Evolutionary conservation across 2,888 invertebrate genomes (phyloP), one percentile per base, ranked within the genome.

Genomic region (Blastobasis lacticolella): DNA sequence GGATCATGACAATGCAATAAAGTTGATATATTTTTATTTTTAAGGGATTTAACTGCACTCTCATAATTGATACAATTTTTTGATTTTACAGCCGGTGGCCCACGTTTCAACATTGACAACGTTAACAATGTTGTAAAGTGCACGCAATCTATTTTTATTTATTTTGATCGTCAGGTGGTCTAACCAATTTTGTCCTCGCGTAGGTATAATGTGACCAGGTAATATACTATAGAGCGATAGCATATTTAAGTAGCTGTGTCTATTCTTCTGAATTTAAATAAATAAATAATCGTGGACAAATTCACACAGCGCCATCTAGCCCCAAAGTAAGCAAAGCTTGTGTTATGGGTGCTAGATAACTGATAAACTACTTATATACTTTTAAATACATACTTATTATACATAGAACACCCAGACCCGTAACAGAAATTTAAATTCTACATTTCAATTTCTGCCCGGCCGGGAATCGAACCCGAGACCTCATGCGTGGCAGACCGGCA

Each of bases 131-230:
- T 36, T 6, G 10, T 37, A 36, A 7, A 37, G 37, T 54, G 51
- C 46, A 8, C 44, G n/a, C 0, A 37, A 1, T 41, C 37, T 46
- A 36, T 36, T 37, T 46, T 7, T 36, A 7, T 46, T 8, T 6
- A 46, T 37, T 9, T 46, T 46, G 4, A 53, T 5, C 10, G 53
- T 38, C 43, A 56, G 38, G 44, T 56, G 54, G 9, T 58, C 53
- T 8, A 58, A 7, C 36, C 56, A 58, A n/a, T 41, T 56, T 5
- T 40, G 10, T n/a, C 50, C 36, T 48, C 56, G 42, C 7, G 56
- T 58, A 36, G 55, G 52, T 7, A 55, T 6, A 5, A 10, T 5
- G 44, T 57, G 57, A 0, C 51, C 51, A 4, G 55, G 46, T 45
- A 57, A 37, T 7, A 55, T 5, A 1, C 54, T 48, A 37, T 52